Conservation (phyloP, 2,888 invertebrate genomes). For the Actias luna region DNA sequence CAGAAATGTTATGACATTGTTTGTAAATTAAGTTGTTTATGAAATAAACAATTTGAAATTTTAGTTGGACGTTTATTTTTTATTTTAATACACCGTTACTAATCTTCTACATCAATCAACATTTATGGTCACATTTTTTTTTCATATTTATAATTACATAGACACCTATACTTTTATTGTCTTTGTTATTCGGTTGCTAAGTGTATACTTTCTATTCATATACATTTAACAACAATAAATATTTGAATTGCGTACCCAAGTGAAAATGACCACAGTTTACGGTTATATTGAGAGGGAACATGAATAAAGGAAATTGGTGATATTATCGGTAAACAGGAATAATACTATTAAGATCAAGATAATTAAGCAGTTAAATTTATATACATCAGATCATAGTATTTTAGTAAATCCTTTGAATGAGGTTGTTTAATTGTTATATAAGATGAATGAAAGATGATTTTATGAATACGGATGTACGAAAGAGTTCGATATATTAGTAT, state of each 20-base stretch:
- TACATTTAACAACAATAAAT: background rate
- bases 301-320: no score
- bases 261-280: no score
- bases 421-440: no score
- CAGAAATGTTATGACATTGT: slow-evolving; percentile 66
- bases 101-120: slow-evolving; percentile 11
- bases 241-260: background rate
- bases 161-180: slow-evolving; percentile 16
- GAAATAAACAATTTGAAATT: slow-evolving; percentile 65
- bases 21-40: slow-evolving; percentile 70
- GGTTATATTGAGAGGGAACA: no score
- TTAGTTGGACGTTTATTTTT: slow-evolving; percentile 27
- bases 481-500: no score
- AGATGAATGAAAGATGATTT: no score
- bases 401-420: no score
- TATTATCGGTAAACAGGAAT: no score
- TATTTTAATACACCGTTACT: slow-evolving; percentile 17
- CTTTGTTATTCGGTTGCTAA: slow-evolving; percentile 9
- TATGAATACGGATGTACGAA: no score
- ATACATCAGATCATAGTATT: no score
- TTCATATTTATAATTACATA: slow-evolving; percentile 12
- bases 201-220: background rate
- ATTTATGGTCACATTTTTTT: slow-evolving; percentile 16
- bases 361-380: no score
- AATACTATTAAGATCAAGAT: no score